A percentile compares a stretch with the other conserved stretches of the same genome.
These are phyloP conservation scores for Hecatera dysodea DNA, from an alignment of 2,888 invertebrate genomes.

Conservation along the genomic window DNA sequence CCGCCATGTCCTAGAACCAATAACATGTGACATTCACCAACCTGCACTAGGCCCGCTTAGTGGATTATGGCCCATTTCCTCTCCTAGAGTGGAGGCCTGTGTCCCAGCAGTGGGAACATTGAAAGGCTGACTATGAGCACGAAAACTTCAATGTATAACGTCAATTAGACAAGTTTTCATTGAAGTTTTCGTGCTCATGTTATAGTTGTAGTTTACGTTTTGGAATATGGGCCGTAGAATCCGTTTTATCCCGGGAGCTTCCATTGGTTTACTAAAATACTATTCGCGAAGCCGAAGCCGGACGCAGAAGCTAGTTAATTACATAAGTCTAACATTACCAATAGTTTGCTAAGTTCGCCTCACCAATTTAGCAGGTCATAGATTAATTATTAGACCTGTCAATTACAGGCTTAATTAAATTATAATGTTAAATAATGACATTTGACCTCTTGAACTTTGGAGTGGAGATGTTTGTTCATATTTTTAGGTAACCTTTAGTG, in stretches of 20 bases:
- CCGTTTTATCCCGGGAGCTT: background rate
- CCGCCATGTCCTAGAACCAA: too few relatives aligned
- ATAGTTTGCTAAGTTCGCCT: conserved; percentile 7
- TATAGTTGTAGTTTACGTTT: too few relatives aligned
- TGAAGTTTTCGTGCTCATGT: too few relatives aligned
- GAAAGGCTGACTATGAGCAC: too few relatives aligned
- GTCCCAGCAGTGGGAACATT: too few relatives aligned
- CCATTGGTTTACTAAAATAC: background rate
- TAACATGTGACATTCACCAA: too few relatives aligned
- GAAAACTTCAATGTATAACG: too few relatives aligned
- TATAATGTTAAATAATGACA: conserved; percentile 69
- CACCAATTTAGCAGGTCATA: conserved; percentile 63
- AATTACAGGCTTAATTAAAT: conserved; percentile 77
- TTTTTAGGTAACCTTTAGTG: conserved; percentile 53
- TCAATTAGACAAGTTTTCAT: too few relatives aligned
- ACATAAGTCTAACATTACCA: conserved; percentile 45
- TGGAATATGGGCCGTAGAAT: background rate
- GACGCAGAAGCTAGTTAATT: conserved; percentile 10
- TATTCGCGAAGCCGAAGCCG: background rate
- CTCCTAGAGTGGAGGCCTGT: too few relatives aligned
- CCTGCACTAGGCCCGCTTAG: too few relatives aligned
- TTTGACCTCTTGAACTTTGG: conserved; percentile 62
- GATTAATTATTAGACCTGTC: conserved; percentile 77
- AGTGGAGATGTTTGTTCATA: conserved; percentile 44
- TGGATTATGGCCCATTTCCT: too few relatives aligned